Evolutionary conservation across 2,888 invertebrate species (phyloP).

Genomic region (Eulithis prunata): DNA sequence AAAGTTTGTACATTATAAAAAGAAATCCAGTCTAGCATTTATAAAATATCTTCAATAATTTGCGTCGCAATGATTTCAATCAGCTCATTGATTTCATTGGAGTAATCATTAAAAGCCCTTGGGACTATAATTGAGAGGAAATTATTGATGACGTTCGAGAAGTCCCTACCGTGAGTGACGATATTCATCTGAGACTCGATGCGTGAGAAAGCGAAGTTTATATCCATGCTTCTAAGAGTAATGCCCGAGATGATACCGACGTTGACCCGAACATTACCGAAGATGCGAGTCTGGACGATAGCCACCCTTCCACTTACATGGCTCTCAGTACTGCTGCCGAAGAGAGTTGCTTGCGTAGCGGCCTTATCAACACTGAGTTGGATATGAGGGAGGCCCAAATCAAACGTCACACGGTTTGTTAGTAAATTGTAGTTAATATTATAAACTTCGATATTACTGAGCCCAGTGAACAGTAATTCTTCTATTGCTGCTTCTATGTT

Average conservation of each 20-base stretch:
- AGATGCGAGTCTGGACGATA: neutral
- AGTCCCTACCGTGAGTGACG: constrained; percentile 23
- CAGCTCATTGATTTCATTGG: constrained; percentile 19
- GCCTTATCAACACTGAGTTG: constrained; percentile 49
- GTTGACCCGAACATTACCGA: constrained; percentile 36
- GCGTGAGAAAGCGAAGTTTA: constrained; percentile 34
- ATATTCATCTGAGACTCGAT: constrained; percentile 33
- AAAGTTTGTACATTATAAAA: no score
- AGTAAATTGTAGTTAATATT: constrained; percentile 42
- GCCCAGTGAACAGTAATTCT: constrained; percentile 19
- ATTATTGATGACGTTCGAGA: constrained; percentile 13
- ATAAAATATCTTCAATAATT: constrained; percentile 6
- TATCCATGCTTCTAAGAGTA: constrained; percentile 26
- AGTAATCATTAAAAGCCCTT: neutral
- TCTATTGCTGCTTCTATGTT: neutral
- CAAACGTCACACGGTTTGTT: constrained; percentile 46
- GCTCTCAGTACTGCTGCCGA: constrained; percentile 7
- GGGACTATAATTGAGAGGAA: constrained; percentile 13
- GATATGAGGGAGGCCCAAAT: constrained; percentile 52
- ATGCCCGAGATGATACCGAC: constrained; percentile 33
- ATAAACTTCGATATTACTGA: constrained; percentile 59
- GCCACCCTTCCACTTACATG: constrained; percentile 14
- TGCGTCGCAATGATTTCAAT: constrained; percentile 14
- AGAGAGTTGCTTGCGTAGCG: neutral
- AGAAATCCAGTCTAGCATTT: neutral